Evolutionary conservation across 2,888 invertebrate species (phyloP).

Genomic region (Acrocyrtus sp.): DNA sequence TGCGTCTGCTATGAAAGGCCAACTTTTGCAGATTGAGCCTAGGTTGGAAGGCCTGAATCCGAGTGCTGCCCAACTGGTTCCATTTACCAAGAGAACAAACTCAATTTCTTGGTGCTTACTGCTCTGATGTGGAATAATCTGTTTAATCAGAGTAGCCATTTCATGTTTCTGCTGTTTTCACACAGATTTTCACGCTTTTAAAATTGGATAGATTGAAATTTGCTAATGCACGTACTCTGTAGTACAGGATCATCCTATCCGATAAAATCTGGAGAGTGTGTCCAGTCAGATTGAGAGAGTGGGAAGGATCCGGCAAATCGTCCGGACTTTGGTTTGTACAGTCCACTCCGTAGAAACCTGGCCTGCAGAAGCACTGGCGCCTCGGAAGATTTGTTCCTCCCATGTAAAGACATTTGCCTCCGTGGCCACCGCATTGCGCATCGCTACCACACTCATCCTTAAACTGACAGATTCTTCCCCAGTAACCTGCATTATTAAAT

Average conservation of each 20-base stretch:
- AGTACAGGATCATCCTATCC: constrained; percentile 57
- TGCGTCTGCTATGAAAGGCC: constrained; percentile 53
- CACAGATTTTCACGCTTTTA: background rate
- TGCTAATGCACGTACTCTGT: too few species aligned
- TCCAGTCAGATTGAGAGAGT: constrained; percentile 49
- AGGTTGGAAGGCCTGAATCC: constrained; percentile 84
- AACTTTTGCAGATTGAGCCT: constrained; percentile 51
- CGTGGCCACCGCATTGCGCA: constrained; percentile 55
- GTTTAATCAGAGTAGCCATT: background rate
- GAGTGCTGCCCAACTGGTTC: constrained; percentile 87
- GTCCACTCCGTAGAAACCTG: constrained; percentile 55
- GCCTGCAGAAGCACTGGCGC: constrained; percentile 60
- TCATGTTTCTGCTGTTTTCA: too few species aligned
- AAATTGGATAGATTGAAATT: background rate
- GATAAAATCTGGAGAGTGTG: constrained; percentile 55
- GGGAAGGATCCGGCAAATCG: constrained; percentile 47
- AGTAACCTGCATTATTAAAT: constrained; percentile 53
- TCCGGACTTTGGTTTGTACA: constrained; percentile 42
- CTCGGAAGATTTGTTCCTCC: constrained; percentile 60
- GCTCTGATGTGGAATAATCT: constrained; percentile 34
- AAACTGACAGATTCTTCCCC: constrained; percentile 61
- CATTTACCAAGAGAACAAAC: constrained; percentile 84
- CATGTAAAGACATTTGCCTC: constrained; percentile 58
- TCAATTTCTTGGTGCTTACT: constrained; percentile 57
- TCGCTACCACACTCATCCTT: constrained; percentile 61